Conservation (phyloP, 2,888 invertebrate genomes). For the Panopea generosa region DNA sequence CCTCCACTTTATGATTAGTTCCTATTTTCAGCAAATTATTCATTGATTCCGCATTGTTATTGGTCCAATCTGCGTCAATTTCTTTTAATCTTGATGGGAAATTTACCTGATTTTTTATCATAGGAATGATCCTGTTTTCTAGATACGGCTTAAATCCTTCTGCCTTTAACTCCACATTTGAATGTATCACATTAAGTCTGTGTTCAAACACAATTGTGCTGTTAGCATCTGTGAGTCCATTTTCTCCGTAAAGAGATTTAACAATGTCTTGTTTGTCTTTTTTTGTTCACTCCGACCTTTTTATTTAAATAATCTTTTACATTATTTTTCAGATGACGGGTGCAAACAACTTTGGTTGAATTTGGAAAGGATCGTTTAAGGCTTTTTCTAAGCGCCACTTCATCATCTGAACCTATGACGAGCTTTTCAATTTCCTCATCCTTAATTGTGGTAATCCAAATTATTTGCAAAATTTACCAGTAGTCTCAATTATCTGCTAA, state of each 20-base stretch:
- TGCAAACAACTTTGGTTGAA: constrained; percentile 22
- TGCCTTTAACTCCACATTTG: too few relatives aligned
- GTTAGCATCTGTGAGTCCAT: constrained; percentile 15
- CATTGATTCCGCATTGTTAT: constrained; percentile 29
- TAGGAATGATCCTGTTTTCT: constrained; percentile 21
- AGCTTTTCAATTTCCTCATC: constrained; percentile 18
- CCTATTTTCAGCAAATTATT: constrained; percentile 32
- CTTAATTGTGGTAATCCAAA: too few relatives aligned
- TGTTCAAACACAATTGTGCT: constrained; percentile 19
- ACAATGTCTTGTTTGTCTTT: neutral
- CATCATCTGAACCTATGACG: constrained; percentile 18
- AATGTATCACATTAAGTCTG: neutral
- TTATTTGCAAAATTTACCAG: too few relatives aligned
- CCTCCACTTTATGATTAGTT: constrained; percentile 18
- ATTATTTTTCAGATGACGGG: constrained; percentile 27
- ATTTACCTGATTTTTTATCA: constrained; percentile 23
- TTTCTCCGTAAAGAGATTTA: constrained; percentile 18
- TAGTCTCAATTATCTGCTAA: too few relatives aligned
- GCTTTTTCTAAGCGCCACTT: constrained; percentile 11
- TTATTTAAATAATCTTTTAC: constrained; percentile 27
- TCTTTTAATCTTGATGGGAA: constrained; percentile 9
- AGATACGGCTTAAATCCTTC: neutral
- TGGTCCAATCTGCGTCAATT: constrained; percentile 28
- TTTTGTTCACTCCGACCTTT: constrained; percentile 6
- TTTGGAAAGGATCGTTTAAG: constrained; percentile 6